phyloP scores from a whole-genome alignment of 2,797 vertebrate species.

The Phaenicophaeus curvirostris region DNA sequence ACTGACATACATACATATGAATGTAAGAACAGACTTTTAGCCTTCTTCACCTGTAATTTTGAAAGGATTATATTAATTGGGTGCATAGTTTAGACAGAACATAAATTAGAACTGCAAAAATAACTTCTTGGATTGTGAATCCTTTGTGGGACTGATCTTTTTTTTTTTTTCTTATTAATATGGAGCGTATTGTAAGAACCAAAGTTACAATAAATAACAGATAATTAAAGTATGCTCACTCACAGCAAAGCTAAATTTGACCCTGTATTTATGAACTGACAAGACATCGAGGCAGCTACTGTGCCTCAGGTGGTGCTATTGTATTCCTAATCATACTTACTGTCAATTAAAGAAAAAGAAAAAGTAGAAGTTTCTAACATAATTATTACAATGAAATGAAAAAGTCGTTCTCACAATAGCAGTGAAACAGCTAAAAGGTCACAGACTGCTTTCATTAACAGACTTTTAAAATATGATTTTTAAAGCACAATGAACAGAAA shows the following conservation, averaged over 20 bases:
- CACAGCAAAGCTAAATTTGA: constrained; percentile 41
- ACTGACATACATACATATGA: background rate
- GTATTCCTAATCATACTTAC: constrained; percentile 65
- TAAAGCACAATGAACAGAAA: constrained; percentile 59
- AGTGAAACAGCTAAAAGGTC: constrained; percentile 72
- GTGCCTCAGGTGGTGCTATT: constrained; percentile 66
- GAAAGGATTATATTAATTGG: constrained; percentile 5
- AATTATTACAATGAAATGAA: constrained; percentile 64
- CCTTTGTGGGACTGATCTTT: background rate
- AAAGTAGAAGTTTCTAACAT: constrained; percentile 45
- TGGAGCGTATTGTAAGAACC: background rate
- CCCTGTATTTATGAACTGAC: constrained; percentile 50
- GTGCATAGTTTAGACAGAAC: background rate
- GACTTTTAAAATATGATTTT: constrained; percentile 49
- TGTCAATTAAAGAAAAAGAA: constrained; percentile 53
- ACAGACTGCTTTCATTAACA: constrained; percentile 66
- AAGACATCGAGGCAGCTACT: constrained; percentile 44
- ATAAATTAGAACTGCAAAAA: constrained; percentile 33
- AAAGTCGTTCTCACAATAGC: constrained; percentile 42
- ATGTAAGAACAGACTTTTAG: background rate
- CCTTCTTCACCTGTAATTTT: constrained; percentile 9
- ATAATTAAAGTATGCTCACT: constrained; percentile 36
- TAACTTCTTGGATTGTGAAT: background rate
- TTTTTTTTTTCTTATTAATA: background rate
- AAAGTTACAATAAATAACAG: constrained; percentile 51